Conservation (phyloP, 1,140 invertebrate genomes). For the Drosophila sp. region DNA sequence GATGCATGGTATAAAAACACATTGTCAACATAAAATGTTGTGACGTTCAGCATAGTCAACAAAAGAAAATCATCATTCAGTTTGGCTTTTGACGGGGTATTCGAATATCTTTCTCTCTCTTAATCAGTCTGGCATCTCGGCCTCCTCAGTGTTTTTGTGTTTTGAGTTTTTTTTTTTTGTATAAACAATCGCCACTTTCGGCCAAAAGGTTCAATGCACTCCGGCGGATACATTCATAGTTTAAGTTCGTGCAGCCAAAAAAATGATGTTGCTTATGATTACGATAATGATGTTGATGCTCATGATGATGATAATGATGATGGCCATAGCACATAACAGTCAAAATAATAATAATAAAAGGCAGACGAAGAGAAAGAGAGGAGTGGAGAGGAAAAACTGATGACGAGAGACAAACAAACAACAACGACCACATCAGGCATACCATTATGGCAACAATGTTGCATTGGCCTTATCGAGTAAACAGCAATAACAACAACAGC, state of each 20-base stretch:
- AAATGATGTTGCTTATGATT: constrained; percentile 40
- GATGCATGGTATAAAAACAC: constrained; percentile 15
- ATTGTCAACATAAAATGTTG: constrained; percentile 39
- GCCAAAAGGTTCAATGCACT: constrained; percentile 62
- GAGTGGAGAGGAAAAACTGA: constrained; percentile 30
- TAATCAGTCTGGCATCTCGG: constrained; percentile 13
- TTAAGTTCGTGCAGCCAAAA: constrained; percentile 54
- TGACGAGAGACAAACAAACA: constrained; percentile 49
- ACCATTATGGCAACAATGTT: constrained; percentile 40
- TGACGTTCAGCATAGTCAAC: not conserved
- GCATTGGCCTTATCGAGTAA: constrained; percentile 26
- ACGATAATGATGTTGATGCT: constrained; percentile 24
- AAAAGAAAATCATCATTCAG: constrained; percentile 36
- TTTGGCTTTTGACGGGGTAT: constrained; percentile 9
- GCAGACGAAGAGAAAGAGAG: not conserved
- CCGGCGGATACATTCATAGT: constrained; percentile 27
- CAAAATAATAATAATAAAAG: constrained; percentile 42
- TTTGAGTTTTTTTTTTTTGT: constrained; percentile 26
- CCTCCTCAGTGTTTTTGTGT: constrained; percentile 2
- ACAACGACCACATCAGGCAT: constrained; percentile 40
- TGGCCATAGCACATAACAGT: constrained; percentile 41
- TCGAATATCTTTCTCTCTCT: constrained; percentile 8
- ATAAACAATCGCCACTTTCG: constrained; percentile 65
- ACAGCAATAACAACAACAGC: constrained; percentile 13
- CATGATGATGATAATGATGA: constrained; percentile 43